Evolutionary conservation across 2,113 vertebrate species (phyloP).

Genomic region (Oxyura jamaicensis): DNA sequence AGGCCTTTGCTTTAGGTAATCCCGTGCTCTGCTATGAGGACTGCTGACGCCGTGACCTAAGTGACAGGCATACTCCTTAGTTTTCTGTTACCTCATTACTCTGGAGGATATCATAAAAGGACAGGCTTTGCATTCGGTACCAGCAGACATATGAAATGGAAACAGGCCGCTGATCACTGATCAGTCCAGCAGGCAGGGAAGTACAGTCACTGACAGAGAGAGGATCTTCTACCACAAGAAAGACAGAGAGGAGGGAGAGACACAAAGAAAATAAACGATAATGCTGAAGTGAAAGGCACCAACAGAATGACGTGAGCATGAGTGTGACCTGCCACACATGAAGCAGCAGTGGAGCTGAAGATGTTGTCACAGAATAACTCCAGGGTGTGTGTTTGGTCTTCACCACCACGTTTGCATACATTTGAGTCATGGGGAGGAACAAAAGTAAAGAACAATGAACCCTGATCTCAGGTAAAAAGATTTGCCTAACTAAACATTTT

Average conservation of each 20-base stretch:
- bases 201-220: slow-evolving; percentile 83
- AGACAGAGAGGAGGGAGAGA: slow-evolving; percentile 74
- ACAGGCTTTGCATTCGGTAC: slow-evolving; percentile 87
- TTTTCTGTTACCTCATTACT: slow-evolving; percentile 86
- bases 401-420: neutral
- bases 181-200: slow-evolving; percentile 80
- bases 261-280: slow-evolving; percentile 71
- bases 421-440: neutral
- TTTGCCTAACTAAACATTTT: neutral
- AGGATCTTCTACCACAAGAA: slow-evolving; percentile 84
- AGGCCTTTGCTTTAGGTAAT: neutral
- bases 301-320: slow-evolving; percentile 33
- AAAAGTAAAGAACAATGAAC: neutral
- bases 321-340: neutral
- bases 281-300: slow-evolving; percentile 56
- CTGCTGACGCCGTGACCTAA: neutral
- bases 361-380: slow-evolving; percentile 5
- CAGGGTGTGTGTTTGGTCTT: neutral
- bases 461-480: neutral
- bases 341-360: slow-evolving; percentile 35
- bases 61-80: slow-evolving; percentile 10
- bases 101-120: slow-evolving; percentile 88
- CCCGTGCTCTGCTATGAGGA: neutral
- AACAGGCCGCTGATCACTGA: slow-evolving; percentile 84
- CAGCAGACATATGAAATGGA: slow-evolving; percentile 86